phyloP scores from a whole-genome alignment of 2,888 invertebrate genomes.

The Silvanus unidentatus region DNA sequence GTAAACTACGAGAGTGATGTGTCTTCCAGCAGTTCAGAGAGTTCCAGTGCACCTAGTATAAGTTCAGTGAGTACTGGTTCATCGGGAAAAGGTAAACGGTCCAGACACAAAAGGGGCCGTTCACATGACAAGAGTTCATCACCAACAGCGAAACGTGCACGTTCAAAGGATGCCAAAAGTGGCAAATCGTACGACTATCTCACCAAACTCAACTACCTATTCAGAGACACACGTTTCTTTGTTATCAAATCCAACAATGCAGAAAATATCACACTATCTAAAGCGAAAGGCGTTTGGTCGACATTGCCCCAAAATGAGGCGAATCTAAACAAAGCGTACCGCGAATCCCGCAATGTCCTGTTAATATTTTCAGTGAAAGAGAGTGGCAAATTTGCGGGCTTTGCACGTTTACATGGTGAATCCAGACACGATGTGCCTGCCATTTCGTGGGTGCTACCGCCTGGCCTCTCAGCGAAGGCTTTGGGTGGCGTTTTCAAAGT shows the following conservation, averaged over 20 bases:
- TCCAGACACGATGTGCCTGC: slow-evolving; percentile 85
- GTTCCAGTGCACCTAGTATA: slow-evolving; percentile 68
- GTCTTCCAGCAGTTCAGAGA: slow-evolving; percentile 70
- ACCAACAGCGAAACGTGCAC: slow-evolving; percentile 40
- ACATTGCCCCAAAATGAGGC: slow-evolving; percentile 96
- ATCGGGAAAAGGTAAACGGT: slow-evolving; percentile 50
- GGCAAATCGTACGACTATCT: slow-evolving; percentile 76
- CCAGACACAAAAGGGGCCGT: slow-evolving; percentile 53
- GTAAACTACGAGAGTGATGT: slow-evolving; percentile 84
- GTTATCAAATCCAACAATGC: slow-evolving; percentile 97
- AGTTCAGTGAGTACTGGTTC: slow-evolving; percentile 71
- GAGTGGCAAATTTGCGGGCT: slow-evolving; percentile 92
- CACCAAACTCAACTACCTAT: slow-evolving; percentile 88
- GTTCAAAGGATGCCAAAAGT: slow-evolving; percentile 44
- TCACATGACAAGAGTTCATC: slow-evolving; percentile 40
- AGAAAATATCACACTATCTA: slow-evolving; percentile 91
- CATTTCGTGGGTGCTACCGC: slow-evolving; percentile 90
- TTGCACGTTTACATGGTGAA: slow-evolving; percentile 83
- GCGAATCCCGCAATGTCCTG: slow-evolving; percentile 88
- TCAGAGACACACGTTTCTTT: slow-evolving; percentile 91
- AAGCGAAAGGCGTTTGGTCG: slow-evolving; percentile 95
- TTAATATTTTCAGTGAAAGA: slow-evolving; percentile 97
- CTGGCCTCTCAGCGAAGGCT: slow-evolving; percentile 86
- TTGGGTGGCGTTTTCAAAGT: slow-evolving; percentile 94
- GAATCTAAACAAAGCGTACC: slow-evolving; percentile 89